phyloP scores from a whole-genome alignment of 2,113 vertebrate genomes.

The Geococcyx californianus region DNA sequence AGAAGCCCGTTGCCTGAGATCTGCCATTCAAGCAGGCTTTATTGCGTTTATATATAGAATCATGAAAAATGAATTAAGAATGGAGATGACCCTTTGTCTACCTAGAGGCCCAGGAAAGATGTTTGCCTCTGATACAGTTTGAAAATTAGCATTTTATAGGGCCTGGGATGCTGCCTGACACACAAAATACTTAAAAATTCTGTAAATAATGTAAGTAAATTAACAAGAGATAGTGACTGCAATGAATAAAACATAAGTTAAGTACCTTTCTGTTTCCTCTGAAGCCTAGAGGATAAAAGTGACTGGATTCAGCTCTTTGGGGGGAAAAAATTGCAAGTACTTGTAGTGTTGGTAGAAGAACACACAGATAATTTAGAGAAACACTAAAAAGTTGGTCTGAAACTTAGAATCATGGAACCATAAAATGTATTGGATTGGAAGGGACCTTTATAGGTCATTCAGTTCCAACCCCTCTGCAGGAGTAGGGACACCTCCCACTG shows the following conservation, averaged over 20 bases:
- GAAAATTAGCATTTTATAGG: conserved; percentile 68
- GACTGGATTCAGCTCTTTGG: conserved; percentile 37
- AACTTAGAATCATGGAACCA: not conserved
- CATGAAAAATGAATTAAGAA: conserved; percentile 66
- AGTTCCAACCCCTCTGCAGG: too few species aligned
- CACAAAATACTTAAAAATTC: conserved; percentile 70
- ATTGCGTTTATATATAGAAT: conserved; percentile 56
- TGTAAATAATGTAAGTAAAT: conserved; percentile 76
- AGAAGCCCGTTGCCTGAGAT: conserved; percentile 32
- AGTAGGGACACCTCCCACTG: too few species aligned
- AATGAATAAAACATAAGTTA: conserved; percentile 70
- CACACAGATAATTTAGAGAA: not conserved
- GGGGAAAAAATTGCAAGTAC: not conserved
- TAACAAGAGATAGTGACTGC: conserved; percentile 62
- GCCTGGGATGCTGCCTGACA: conserved; percentile 46
- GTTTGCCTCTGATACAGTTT: conserved; percentile 55
- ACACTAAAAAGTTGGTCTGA: not conserved
- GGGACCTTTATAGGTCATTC: too few species aligned
- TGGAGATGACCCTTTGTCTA: conserved; percentile 51
- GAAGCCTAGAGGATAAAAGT: conserved; percentile 45
- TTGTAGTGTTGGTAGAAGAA: not conserved
- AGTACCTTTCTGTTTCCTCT: conserved; percentile 47
- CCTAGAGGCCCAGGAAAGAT: conserved; percentile 50
- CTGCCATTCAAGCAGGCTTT: conserved; percentile 38
- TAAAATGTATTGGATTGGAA: too few species aligned